Conservation (phyloP, 2,888 invertebrate species). For the Drosophila bunnanda region DNA sequence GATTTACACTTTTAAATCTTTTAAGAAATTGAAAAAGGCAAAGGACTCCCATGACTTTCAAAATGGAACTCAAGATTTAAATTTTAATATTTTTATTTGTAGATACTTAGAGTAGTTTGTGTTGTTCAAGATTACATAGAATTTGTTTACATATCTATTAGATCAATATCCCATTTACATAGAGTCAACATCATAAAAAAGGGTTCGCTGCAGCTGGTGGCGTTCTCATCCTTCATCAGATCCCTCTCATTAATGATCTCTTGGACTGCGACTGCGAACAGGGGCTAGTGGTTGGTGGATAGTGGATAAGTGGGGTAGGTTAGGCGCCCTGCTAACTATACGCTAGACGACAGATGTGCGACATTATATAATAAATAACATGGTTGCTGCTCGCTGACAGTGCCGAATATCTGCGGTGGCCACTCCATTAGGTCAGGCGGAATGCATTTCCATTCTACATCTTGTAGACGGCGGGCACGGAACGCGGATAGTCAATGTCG, state of each 20-base stretch:
- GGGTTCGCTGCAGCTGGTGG: conserved; percentile 15
- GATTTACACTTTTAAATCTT: no score
- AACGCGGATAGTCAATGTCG: conserved; percentile 88
- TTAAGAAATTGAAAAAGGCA: no score
- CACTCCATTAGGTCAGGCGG: conserved; percentile 16
- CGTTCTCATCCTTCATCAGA: conserved; percentile 4
- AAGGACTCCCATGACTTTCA: not conserved
- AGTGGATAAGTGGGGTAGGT: conserved; percentile 16
- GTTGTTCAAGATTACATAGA: conserved; percentile 70
- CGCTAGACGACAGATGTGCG: conserved; percentile 50
- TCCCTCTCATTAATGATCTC: not conserved
- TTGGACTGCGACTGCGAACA: conserved; percentile 8
- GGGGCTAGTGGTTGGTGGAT: conserved; percentile 22
- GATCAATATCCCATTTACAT: conserved; percentile 76
- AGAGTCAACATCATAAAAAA: conserved; percentile 47
- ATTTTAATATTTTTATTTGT: conserved; percentile 41
- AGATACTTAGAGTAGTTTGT: conserved; percentile 68
- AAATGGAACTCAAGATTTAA: not conserved
- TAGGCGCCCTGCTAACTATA: conserved; percentile 38
- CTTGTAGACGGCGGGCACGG: conserved; percentile 87
- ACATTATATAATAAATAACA: conserved; percentile 73
- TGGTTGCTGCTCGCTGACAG: conserved; percentile 45
- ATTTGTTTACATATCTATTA: conserved; percentile 60
- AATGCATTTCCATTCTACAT: conserved; percentile 46
- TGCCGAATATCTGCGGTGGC: conserved; percentile 50